phyloP scores from a whole-genome alignment of 2,797 vertebrate species.

The Masticophis lateralis region DNA sequence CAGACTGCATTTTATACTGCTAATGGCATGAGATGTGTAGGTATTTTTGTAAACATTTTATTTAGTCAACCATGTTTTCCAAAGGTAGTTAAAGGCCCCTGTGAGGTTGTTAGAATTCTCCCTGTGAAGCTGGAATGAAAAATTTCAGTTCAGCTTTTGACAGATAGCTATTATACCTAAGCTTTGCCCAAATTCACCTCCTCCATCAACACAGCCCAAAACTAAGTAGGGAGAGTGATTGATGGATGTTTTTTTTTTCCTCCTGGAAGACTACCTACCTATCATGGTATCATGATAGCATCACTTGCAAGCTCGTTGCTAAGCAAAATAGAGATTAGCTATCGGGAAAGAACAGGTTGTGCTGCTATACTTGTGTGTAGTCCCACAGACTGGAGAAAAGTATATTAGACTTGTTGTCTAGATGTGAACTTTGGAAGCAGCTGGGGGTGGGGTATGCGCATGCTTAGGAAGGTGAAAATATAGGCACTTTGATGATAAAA shows the following conservation, averaged over 20 bases:
- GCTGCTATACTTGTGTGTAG: not conserved
- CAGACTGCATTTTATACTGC: not conserved
- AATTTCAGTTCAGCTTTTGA: not conserved
- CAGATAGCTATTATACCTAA: not conserved
- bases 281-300: not conserved
- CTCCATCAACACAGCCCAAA: not conserved
- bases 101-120: not conserved
- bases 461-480: not conserved
- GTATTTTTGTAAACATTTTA: not conserved
- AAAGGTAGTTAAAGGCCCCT: not conserved
- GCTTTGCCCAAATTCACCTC: not conserved
- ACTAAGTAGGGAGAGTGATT: not conserved
- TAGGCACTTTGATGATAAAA: not conserved
- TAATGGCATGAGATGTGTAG: not conserved
- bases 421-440: not conserved
- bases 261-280: not conserved
- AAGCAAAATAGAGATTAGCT: not conserved
- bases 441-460: not conserved
- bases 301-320: not conserved
- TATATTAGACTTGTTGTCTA: not conserved
- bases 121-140: not conserved
- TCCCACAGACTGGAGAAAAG: not conserved
- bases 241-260: not conserved
- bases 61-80: not conserved
- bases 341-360: not conserved